Percentiles rank a stretch among this genome's conserved stretches.
phyloP scores from a whole-genome alignment of 2,113 vertebrate genomes.

The Phaethon lepturus region DNA sequence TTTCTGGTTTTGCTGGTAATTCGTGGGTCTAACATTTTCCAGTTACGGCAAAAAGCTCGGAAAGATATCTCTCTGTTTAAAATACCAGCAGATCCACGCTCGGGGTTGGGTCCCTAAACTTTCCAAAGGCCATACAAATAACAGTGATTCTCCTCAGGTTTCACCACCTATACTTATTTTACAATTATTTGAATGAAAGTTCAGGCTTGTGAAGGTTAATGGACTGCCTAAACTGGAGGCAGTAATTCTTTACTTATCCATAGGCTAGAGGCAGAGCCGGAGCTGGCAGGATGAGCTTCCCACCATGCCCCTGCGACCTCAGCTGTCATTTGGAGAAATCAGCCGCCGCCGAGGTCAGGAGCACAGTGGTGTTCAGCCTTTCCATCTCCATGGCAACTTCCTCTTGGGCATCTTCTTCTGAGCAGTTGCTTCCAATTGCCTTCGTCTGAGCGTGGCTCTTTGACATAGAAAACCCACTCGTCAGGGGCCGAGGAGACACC shows the following conservation, averaged over 20 bases:
- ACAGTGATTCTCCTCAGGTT: conserved; percentile 52
- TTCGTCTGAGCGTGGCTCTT: conserved; percentile 56
- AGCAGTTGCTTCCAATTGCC: conserved; percentile 64
- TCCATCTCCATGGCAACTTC: conserved; percentile 76
- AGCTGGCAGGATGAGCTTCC: neutral
- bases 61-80: neutral
- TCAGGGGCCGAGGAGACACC: conserved; percentile 1
- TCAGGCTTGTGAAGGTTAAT: conserved; percentile 76
- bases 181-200: conserved; percentile 66
- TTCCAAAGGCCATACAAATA: conserved; percentile 52
- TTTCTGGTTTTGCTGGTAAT: neutral
- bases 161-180: conserved; percentile 64
- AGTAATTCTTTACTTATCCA: conserved; percentile 62
- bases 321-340: conserved; percentile 66
- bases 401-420: conserved; percentile 58
- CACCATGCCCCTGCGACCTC: conserved; percentile 12
- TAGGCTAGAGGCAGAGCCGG: conserved; percentile 16
- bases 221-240: conserved; percentile 66
- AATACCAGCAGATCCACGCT: neutral
- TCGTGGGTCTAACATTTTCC: neutral
- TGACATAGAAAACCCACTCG: conserved; percentile 57
- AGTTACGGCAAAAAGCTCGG: neutral
- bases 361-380: conserved; percentile 58
- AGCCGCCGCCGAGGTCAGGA: conserved; percentile 32
- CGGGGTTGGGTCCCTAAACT: conserved; percentile 18